Conservation (phyloP, 2,888 invertebrate genomes). For the Luffia ferchaultella region DNA sequence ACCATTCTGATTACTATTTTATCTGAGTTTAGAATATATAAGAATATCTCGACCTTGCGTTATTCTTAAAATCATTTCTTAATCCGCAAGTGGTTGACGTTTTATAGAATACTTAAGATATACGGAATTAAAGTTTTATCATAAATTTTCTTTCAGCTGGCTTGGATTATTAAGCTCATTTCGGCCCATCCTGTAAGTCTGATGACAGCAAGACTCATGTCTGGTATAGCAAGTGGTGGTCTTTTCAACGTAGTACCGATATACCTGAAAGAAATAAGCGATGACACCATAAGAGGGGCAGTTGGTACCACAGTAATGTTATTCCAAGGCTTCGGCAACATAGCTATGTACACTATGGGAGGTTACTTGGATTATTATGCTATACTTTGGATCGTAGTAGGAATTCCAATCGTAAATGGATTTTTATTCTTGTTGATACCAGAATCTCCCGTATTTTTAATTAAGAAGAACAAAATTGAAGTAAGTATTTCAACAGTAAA, state of each 20-base stretch:
- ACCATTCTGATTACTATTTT: too few relatives aligned
- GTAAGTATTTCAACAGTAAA: constrained; percentile 2
- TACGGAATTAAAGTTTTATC: too few relatives aligned
- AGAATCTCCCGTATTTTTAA: constrained; percentile 11
- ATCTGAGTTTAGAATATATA: too few relatives aligned
- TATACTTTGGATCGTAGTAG: constrained; percentile 12
- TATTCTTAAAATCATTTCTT: too few relatives aligned
- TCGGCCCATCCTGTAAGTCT: constrained; percentile 12
- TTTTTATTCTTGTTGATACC: constrained; percentile 5
- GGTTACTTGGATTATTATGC: constrained; percentile 12
- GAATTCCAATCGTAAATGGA: constrained; percentile 9
- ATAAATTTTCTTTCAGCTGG: constrained; percentile 15
- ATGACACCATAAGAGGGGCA: constrained; percentile 14
- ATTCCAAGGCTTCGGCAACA: constrained; percentile 11
- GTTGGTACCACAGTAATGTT: constrained; percentile 11
- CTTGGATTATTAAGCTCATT: constrained; percentile 13
- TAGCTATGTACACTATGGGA: constrained; percentile 13
- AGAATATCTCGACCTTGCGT: too few relatives aligned
- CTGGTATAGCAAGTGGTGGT: constrained; percentile 13
- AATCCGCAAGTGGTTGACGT: too few relatives aligned
- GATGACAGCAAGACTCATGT: constrained; percentile 9
- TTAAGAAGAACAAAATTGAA: constrained; percentile 9
- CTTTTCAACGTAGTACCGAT: constrained; percentile 11
- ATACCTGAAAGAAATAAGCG: constrained; percentile 15
- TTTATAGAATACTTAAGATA: too few relatives aligned